Percentiles rank a stretch among this genome's conserved stretches.
Evolutionary conservation across 92 coral and sea anemone species (phyloP).

Genomic region (Metridium senile): DNA sequence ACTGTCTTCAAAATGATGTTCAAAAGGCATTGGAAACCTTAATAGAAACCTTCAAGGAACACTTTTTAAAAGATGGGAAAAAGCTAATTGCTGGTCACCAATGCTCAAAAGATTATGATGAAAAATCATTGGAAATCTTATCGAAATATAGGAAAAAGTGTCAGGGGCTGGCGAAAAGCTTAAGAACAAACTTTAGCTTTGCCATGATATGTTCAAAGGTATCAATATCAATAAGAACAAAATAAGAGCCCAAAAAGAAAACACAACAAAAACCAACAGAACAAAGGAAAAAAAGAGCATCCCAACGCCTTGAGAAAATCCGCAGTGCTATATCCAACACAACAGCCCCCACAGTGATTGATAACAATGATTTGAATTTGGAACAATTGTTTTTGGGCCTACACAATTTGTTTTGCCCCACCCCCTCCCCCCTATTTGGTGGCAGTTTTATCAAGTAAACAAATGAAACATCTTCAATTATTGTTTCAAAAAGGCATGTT

Average conservation of each 20-base stretch:
- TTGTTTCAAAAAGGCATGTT: conserved; percentile 37
- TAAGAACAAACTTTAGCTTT: conserved; percentile 42
- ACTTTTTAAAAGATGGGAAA: conserved; percentile 39
- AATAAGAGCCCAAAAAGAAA: conserved; percentile 45
- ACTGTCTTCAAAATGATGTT: conserved; percentile 40
- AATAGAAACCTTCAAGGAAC: conserved; percentile 42
- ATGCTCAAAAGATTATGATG: conserved; percentile 33
- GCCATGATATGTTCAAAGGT: conserved; percentile 43
- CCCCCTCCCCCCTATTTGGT: too few relatives aligned
- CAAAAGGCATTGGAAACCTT: conserved; percentile 40
- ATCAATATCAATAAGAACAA: conserved; percentile 47
- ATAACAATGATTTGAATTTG: conserved; percentile 35
- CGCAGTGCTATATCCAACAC: conserved; percentile 32
- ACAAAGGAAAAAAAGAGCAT: conserved; percentile 2
- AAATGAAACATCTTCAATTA: conserved; percentile 35
- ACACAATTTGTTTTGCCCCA: too few relatives aligned
- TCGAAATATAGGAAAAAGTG: conserved; percentile 36
- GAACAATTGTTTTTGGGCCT: too few relatives aligned
- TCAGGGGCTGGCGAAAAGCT: conserved; percentile 41
- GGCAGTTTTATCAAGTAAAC: conserved; percentile 39
- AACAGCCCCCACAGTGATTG: conserved; percentile 37
- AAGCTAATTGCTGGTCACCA: conserved; percentile 41
- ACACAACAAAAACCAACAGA: conserved; percentile 15
- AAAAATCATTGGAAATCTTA: conserved; percentile 30
- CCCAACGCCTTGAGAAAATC: conserved; percentile 11